Evolutionary conservation across 2,797 vertebrate species (phyloP).

Genomic region (Sebastes ruberrimus): DNA sequence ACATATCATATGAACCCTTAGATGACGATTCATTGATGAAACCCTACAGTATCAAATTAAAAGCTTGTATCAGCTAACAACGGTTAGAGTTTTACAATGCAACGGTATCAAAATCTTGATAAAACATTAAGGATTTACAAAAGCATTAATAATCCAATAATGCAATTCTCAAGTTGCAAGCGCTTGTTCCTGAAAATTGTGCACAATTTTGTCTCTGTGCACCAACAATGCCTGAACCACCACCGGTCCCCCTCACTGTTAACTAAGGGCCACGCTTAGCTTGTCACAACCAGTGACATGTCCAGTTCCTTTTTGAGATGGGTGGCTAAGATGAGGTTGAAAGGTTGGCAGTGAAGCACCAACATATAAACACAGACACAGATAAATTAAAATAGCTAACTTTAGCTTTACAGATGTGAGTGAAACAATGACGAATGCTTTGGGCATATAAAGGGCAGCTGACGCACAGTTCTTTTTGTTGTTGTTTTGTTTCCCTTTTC

Average conservation of each 20-base stretch:
- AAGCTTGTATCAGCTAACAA: background rate
- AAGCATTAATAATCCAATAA: background rate
- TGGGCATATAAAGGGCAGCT: background rate
- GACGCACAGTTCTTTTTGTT: constrained; percentile 6
- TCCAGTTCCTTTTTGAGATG: background rate
- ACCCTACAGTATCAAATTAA: background rate
- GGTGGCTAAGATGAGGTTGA: background rate
- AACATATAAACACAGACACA: background rate
- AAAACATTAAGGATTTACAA: background rate
- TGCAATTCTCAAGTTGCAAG: background rate
- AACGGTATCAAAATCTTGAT: background rate
- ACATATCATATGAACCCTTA: too few relatives aligned
- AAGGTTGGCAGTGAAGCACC: background rate
- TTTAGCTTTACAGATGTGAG: background rate
- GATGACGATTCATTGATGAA: too few relatives aligned
- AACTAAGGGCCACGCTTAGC: background rate
- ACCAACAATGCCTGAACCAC: background rate
- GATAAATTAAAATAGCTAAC: constrained; percentile 1
- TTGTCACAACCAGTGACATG: background rate
- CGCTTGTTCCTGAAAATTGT: background rate
- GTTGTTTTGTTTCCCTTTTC: background rate
- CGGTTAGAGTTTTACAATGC: background rate
- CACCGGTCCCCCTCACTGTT: background rate
- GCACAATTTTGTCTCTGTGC: background rate
- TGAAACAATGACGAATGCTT: constrained; percentile 2